Evolutionary conservation across 2,113 vertebrate species (phyloP).

Genomic region (Felis chaus): DNA sequence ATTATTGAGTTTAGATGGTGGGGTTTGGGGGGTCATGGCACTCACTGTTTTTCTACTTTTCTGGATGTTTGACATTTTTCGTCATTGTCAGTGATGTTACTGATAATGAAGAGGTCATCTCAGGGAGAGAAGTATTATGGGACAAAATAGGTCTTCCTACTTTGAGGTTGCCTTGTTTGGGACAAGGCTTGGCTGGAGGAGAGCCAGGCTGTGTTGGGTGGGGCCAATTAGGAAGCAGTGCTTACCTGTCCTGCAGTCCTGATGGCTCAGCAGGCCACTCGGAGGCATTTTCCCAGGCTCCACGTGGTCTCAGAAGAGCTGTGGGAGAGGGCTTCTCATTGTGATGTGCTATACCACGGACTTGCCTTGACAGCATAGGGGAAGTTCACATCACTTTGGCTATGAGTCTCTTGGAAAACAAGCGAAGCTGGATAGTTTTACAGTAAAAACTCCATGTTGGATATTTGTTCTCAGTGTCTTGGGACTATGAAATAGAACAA

Average conservation of each 20-base stretch:
- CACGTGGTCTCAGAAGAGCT: constrained; percentile 87
- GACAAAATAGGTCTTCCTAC: neutral
- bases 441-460: constrained; percentile 84
- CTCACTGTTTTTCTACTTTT: neutral
- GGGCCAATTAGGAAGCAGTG: constrained; percentile 82
- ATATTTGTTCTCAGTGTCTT: constrained; percentile 75
- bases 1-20: neutral
- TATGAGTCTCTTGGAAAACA: constrained; percentile 83
- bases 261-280: constrained; percentile 84
- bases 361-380: constrained; percentile 87
- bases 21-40: neutral
- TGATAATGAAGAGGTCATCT: neutral
- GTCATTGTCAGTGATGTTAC: neutral
- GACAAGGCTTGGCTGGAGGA: constrained; percentile 61
- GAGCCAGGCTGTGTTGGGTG: constrained; percentile 73
- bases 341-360: constrained; percentile 84
- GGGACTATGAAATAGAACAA: constrained; percentile 74
- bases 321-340: constrained; percentile 90
- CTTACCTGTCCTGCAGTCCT: constrained; percentile 88
- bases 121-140: neutral
- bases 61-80: neutral
- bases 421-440: constrained; percentile 88
- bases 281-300: constrained; percentile 93
- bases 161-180: constrained; percentile 62
- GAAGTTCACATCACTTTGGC: constrained; percentile 86